Evolutionary conservation across 1,140 invertebrate genomes (phyloP).

Genomic region (Aphidius ervi): DNA sequence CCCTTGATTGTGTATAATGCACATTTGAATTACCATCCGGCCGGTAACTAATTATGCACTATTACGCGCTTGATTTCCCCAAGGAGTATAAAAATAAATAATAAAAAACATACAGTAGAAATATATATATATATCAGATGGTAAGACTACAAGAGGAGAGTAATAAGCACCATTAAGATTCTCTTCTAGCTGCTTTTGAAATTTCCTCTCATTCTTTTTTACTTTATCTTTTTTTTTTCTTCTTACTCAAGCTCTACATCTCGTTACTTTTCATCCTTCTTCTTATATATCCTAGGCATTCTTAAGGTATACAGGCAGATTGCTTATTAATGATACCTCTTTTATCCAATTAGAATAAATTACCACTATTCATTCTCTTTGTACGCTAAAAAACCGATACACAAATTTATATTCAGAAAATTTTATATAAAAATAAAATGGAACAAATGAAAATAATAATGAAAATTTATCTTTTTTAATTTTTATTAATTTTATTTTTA

Average conservation of each 20-base stretch:
- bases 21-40: conserved; percentile 44
- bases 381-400: conserved; percentile 11
- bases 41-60: conserved; percentile 50
- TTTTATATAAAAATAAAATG: too few relatives aligned
- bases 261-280: conserved; percentile 19
- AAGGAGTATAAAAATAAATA: conserved; percentile 51
- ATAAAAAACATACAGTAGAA: conserved; percentile 30
- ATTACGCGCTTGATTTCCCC: conserved; percentile 52
- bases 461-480: too few relatives aligned
- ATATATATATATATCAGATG: conserved; percentile 24
- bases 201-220: conserved; percentile 13
- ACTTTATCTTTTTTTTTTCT: conserved; percentile 17
- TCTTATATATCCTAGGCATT: conserved; percentile 17
- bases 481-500: not conserved
- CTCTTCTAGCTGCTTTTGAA: conserved; percentile 23
- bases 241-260: conserved; percentile 19
- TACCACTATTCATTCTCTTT: conserved; percentile 29
- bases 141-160: conserved; percentile 30
- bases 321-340: conserved; percentile 43
- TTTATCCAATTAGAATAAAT: conserved; percentile 50
- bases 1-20: conserved; percentile 49
- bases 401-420: too few relatives aligned
- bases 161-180: conserved; percentile 51
- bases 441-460: too few relatives aligned
- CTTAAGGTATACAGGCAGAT: conserved; percentile 28